Conservation (phyloP, 2,888 invertebrate genomes). For the Diarsia mendica region DNA sequence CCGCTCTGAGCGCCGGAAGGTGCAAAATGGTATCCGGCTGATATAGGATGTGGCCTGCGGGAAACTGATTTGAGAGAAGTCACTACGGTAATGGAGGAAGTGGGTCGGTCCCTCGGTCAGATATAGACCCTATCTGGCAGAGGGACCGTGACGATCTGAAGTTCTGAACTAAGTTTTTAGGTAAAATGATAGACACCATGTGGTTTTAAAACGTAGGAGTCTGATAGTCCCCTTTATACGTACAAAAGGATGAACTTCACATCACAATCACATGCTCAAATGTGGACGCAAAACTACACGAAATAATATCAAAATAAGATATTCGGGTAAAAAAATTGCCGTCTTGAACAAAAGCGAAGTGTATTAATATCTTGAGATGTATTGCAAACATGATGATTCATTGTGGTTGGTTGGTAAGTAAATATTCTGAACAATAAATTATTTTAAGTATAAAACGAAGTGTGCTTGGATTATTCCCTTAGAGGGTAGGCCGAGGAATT, state of each 20-base stretch:
- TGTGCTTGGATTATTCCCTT: background rate
- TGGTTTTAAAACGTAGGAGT: background rate
- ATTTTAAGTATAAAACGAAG: slow-evolving; percentile 1
- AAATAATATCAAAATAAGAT: background rate
- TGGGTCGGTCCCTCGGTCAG: too few relatives aligned
- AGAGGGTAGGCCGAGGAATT: background rate
- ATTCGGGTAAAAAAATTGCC: background rate
- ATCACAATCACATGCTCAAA: background rate
- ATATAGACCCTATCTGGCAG: too few relatives aligned
- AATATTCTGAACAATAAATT: slow-evolving; percentile 13
- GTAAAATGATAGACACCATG: background rate
- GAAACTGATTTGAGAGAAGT: background rate
- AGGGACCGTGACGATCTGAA: background rate
- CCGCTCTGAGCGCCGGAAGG: background rate
- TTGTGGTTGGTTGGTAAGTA: slow-evolving; percentile 1
- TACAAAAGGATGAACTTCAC: background rate
- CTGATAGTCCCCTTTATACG: background rate
- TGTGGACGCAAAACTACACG: background rate
- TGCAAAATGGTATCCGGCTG: background rate
- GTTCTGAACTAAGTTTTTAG: background rate
- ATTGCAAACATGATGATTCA: slow-evolving; percentile 21
- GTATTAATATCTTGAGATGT: slow-evolving; percentile 21
- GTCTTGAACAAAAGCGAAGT: slow-evolving; percentile 18
- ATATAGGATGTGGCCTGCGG: background rate
- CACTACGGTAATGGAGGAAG: background rate